Evolutionary conservation across 2,113 vertebrate species (phyloP).

Genomic region (Serinus canaria): DNA sequence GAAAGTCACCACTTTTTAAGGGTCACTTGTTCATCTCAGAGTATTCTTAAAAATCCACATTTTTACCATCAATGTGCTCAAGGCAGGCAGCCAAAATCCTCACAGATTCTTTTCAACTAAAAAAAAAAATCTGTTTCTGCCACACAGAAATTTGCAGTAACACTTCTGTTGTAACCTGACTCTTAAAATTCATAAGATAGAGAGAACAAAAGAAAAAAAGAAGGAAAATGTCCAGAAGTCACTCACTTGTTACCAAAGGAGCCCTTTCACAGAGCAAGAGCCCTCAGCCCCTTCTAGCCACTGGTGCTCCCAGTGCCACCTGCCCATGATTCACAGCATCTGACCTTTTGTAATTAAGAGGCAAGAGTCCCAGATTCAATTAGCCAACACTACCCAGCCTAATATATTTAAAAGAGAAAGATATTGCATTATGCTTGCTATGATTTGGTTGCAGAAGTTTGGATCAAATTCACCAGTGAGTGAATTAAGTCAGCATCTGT

Average conservation of each 20-base stretch:
- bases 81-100: neutral
- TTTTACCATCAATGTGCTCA: neutral
- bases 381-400: neutral
- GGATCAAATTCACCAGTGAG: neutral
- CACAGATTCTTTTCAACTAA: neutral
- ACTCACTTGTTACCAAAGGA: neutral
- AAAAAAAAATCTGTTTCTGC: neutral
- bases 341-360: constrained; percentile 17
- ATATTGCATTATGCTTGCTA: constrained; percentile 6
- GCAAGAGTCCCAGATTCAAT: constrained; percentile 37
- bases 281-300: neutral
- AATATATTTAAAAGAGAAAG: constrained; percentile 10
- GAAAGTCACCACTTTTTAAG: neutral
- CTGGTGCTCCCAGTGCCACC: accelerated
- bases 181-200: neutral
- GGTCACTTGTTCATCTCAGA: neutral
- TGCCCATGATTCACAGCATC: accelerated
- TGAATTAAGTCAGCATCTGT: neutral
- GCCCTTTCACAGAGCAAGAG: neutral
- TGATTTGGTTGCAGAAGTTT: constrained; percentile 40
- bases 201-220: neutral
- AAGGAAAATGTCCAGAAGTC: neutral
- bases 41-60: neutral
- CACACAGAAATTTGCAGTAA: neutral
- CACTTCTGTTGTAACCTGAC: neutral